Evolutionary conservation across 1,140 invertebrate species (phyloP), one percentile per base, ranked within the genome.

Genomic region (Potamilus streckersoni): DNA sequence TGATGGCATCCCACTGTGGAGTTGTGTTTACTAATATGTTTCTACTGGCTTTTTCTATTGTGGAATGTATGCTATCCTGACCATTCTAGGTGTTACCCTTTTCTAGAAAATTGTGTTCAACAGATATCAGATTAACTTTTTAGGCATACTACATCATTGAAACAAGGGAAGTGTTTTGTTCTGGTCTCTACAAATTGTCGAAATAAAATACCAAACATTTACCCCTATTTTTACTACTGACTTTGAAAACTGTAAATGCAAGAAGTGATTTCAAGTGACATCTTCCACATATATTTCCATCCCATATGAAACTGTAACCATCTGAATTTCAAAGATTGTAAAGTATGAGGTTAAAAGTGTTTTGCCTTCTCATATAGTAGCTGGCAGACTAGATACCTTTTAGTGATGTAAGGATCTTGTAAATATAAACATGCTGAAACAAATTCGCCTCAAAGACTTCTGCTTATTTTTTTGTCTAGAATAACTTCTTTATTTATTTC

Each of bases 281-380:
- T 23, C 71, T 49, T 11, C 63, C 23, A n/a, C 31, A 16, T 8
- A 73, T 19, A 20, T 38, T 19, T 23, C 63, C 61, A 73, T 73
- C 58, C 71, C 69, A 62, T 14, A 71, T 60, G 62, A 31, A 71
- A 15, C 61, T 64, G 20, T 15, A 20, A 8, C 13, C 55, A 56
- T 65, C n/a, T 20, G 16, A n/a, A 16, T 27, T 73, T 1, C 56
- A 61, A 15, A 64, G 16, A 17, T 73, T 3, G 19, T 73, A 73
- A 20, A 73, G 63, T 49, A 60, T 20, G 20, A 64, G 27, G 49
- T 64, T 73, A 38, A 55, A 73, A 15, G 71, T 38, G n/a, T 73
- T 73, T n/a, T 64, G 62, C 19, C 71, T 15, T 16, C 71, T 55
- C 31, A 61, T 71, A 55, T 71, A 71, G 31, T 62, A 71, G 23